Percentiles rank a stretch among this genome's conserved stretches.
These are phyloP conservation scores for Centroberyx gerrardi DNA, from an alignment of 2,797 vertebrate species.

Conservation along the genomic window DNA sequence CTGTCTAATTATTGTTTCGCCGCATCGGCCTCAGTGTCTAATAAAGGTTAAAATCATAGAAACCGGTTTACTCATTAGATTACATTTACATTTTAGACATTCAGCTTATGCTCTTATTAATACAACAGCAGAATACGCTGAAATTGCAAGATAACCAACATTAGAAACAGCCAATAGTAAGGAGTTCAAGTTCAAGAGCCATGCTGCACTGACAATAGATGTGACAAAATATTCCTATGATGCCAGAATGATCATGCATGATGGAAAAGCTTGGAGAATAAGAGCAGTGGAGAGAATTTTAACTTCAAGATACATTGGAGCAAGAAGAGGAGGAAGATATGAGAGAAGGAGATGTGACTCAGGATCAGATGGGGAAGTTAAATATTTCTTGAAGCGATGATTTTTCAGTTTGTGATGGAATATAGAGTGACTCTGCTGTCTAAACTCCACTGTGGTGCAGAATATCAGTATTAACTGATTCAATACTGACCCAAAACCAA, in stretches of 20 bases:
- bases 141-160: too few species aligned
- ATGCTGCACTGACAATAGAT: too few species aligned
- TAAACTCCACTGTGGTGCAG: not conserved
- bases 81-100: not conserved
- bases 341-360: not conserved
- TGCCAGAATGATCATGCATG: too few species aligned
- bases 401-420: too few species aligned
- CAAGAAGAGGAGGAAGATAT: too few species aligned
- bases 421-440: not conserved
- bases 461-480: not conserved
- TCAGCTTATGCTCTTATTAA: not conserved
- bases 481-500: not conserved
- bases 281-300: too few species aligned
- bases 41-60: not conserved
- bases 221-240: too few species aligned
- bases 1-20: not conserved
- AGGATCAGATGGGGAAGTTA: not conserved
- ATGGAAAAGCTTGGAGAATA: too few species aligned
- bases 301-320: too few species aligned
- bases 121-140: too few species aligned
- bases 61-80: not conserved
- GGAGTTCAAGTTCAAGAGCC: too few species aligned
- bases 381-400: not conserved
- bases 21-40: not conserved
- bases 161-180: too few species aligned